phyloP scores from a whole-genome alignment of 1,140 invertebrate species.

The Bilobella aurantiaca region DNA sequence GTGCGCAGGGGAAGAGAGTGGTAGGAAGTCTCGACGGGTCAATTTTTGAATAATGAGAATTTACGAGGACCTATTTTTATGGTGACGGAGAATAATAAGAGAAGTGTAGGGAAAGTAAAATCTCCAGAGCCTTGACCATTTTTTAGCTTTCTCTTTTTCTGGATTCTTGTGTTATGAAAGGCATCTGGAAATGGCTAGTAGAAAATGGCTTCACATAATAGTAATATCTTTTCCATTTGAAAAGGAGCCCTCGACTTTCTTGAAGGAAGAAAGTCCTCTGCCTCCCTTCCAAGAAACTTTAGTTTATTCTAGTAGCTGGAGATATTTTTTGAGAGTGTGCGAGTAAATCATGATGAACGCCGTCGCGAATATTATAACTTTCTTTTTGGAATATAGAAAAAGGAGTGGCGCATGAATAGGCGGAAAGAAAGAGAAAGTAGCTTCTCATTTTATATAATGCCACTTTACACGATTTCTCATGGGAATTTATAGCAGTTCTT shows the following conservation, averaged over 20 bases:
- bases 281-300: background rate
- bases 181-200: background rate
- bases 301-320: constrained; percentile 1
- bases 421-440: background rate
- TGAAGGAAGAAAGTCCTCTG: background rate
- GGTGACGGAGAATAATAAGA: constrained; percentile 25
- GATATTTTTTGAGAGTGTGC: constrained; percentile 25
- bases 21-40: constrained; percentile 30
- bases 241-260: background rate
- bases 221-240: constrained; percentile 4
- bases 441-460: constrained; percentile 34
- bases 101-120: background rate
- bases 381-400: constrained; percentile 7
- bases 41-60: constrained; percentile 35
- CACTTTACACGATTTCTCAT: constrained; percentile 35
- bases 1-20: background rate
- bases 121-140: too few species aligned
- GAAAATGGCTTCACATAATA: constrained; percentile 12
- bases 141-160: too few species aligned
- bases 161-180: background rate
- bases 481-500: constrained; percentile 28
- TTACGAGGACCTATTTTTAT: constrained; percentile 32
- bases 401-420: constrained; percentile 19
- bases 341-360: constrained; percentile 35
- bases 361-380: constrained; percentile 28